These are phyloP conservation scores for Scolopax rusticola DNA, from an alignment of 2,797 vertebrate species.

Conservation along the genomic window DNA sequence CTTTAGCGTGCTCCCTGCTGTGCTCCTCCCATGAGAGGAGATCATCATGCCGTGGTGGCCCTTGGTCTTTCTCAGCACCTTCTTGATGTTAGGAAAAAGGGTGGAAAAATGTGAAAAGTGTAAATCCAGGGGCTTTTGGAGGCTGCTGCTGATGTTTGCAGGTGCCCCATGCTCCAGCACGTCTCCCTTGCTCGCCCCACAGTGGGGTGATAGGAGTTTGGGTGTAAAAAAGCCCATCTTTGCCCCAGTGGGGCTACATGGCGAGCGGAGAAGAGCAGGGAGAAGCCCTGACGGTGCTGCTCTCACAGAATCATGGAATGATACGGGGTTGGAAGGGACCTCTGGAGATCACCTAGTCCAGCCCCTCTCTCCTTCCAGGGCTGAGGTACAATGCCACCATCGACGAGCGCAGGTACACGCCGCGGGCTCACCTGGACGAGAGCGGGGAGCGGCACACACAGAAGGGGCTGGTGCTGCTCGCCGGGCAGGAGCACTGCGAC, in stretches of 20 bases:
- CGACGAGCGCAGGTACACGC: slow-evolving; percentile 91
- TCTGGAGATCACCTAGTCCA: too few relatives aligned
- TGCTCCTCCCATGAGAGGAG: too few relatives aligned
- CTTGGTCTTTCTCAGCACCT: too few relatives aligned
- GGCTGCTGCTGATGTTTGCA: too few relatives aligned
- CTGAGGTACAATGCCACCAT: slow-evolving; percentile 88
- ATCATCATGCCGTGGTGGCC: too few relatives aligned
- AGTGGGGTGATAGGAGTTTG: accelerated
- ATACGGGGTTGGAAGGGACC: too few relatives aligned
- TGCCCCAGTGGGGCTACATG: accelerated
- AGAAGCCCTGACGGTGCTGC: background rate
- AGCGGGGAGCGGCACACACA: slow-evolving; percentile 77
- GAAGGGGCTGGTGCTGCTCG: slow-evolving; percentile 80
- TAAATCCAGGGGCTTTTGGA: too few relatives aligned
- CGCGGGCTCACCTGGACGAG: slow-evolving; percentile 90
- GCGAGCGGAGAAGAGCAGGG: accelerated
- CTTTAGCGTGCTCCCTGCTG: accelerated
- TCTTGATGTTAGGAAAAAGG: too few relatives aligned
- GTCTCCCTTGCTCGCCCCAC: too few relatives aligned
- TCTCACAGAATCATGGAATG: background rate
- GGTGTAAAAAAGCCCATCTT: accelerated
- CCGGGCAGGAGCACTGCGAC: slow-evolving; percentile 84
- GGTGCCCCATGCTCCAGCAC: too few relatives aligned
- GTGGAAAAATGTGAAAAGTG: too few relatives aligned
- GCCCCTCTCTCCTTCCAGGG: slow-evolving; percentile 62